Base-by-base conservation (phyloP, 2,113 vertebrate species). In the Onychorhynchus coronatus region DNA sequence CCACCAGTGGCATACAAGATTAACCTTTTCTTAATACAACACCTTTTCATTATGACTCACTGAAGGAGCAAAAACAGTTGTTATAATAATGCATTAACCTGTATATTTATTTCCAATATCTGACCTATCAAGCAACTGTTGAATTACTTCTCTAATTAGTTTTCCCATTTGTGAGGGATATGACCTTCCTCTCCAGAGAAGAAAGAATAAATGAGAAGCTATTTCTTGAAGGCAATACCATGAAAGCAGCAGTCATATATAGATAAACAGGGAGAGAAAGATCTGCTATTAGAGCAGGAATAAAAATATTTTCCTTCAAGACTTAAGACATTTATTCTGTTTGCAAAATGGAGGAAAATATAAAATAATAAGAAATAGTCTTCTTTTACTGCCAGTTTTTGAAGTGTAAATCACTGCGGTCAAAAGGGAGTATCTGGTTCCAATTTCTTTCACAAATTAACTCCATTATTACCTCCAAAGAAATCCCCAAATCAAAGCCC, bases 131-230 rank as follows among this genome's bases (percentile, higher is more conserved):
- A 35, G 56, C 61, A 78, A 72, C 49, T 72, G 52, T 75, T 93
- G 94, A 96, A 82, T 92, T 96, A 95, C 76, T 91, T 85, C 70
- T 92, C 66, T 96, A 93, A 97, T 97, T 96, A 96, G 68, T 79
- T 96, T 95, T 86, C 68, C 63, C 53, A 47, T 84, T 96, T 33
- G 11, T 86, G 68, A 88, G 89, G 91, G 86, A 68, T 77, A 66
- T 72, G 89, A 91, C 81, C 74, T 91, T 76, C 28, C 74, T 67
- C 70, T 68, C 63, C 52, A 39, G 59, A 81, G 83, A 93, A 72
- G 49, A 84, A 91, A 11, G 4, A 21, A 80, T 80, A 88, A 89
- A 88, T 71, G 66, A 94, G 88, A 73, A 95, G 73, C 71, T 46
- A 33, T 77, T 72, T 91, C 81, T 84, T 55, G 61, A 84, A 88